Evolutionary conservation across 2,888 invertebrate genomes (phyloP).

Genomic region (Ophion costatus): DNA sequence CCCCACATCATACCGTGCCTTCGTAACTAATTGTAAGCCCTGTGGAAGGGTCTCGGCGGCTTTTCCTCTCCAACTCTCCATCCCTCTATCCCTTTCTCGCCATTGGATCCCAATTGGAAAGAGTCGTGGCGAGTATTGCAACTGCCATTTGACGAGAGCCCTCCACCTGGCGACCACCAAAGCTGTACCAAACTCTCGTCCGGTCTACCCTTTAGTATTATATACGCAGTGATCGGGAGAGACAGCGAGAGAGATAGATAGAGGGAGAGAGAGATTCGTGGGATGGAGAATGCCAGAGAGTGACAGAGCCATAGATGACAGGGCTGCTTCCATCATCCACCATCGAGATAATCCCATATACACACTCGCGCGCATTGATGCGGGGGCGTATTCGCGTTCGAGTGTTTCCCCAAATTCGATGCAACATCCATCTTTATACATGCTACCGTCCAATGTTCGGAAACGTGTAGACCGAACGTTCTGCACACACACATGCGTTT

Average conservation of each 20-base stretch:
- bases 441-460: constrained; percentile 55
- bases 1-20: not conserved
- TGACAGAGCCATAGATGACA: not conserved
- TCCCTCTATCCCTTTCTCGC: not conserved
- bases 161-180: constrained; percentile 61
- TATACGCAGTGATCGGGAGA: not conserved
- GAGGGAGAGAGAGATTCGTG: not conserved
- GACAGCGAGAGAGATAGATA: not conserved
- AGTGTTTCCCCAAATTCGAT: constrained; percentile 73
- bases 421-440: constrained; percentile 46
- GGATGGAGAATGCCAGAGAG: not conserved
- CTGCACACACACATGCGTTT: not conserved
- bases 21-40: not conserved
- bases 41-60: constrained; percentile 26
- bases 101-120: constrained; percentile 64
- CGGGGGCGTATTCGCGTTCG: constrained; percentile 48
- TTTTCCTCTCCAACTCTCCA: not conserved
- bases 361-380: not conserved
- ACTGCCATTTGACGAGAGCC: constrained; percentile 66
- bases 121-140: constrained; percentile 56
- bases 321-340: constrained; percentile 35
- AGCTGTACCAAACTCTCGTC: constrained; percentile 12
- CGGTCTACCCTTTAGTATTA: constrained; percentile 7
- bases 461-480: constrained; percentile 43
- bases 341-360: constrained; percentile 25